Percentiles rank a stretch among this genome's conserved stretches.
These are phyloP conservation scores for Orthosia gracilis DNA, from an alignment of 2,888 invertebrate species.

Conservation along the genomic window DNA sequence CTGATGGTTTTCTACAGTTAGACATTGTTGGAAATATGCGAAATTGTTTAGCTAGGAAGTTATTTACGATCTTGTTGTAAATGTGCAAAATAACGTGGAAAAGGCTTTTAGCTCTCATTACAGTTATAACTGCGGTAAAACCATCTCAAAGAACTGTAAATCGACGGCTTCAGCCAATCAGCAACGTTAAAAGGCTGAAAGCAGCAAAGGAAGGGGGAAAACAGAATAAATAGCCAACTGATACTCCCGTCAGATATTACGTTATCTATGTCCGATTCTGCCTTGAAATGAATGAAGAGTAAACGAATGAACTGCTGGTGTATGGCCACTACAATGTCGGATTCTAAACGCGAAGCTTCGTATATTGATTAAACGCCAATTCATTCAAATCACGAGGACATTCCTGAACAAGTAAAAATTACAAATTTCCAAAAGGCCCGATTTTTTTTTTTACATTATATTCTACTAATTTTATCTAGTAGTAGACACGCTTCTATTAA, in stretches of 20 bases:
- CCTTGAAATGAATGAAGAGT: slow-evolving; percentile 20
- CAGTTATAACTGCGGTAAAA: slow-evolving; percentile 22
- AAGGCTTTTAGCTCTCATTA: slow-evolving; percentile 9
- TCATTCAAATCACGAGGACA: background rate
- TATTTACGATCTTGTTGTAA: slow-evolving; percentile 26
- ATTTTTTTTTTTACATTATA: too few species aligned
- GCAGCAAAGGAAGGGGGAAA: slow-evolving; percentile 11
- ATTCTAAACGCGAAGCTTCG: background rate
- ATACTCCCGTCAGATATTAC: slow-evolving; percentile 32
- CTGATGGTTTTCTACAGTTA: slow-evolving; percentile 22
- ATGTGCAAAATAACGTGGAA: slow-evolving; percentile 7
- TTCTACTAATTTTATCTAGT: too few species aligned
- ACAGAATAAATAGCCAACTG: slow-evolving; percentile 19
- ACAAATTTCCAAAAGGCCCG: too few species aligned
- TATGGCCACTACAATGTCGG: background rate
- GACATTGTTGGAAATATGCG: slow-evolving; percentile 33
- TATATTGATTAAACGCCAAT: background rate
- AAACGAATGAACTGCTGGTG: background rate
- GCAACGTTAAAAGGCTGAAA: slow-evolving; percentile 19
- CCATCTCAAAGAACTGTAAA: slow-evolving; percentile 42
- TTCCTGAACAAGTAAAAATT: background rate
- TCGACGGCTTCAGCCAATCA: slow-evolving; percentile 33
- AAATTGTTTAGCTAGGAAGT: slow-evolving; percentile 20
- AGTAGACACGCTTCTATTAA: too few species aligned
- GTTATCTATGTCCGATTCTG: slow-evolving; percentile 27